phyloP scores from a whole-genome alignment of 2,113 vertebrate genomes.

The Oryctolagus cuniculus region DNA sequence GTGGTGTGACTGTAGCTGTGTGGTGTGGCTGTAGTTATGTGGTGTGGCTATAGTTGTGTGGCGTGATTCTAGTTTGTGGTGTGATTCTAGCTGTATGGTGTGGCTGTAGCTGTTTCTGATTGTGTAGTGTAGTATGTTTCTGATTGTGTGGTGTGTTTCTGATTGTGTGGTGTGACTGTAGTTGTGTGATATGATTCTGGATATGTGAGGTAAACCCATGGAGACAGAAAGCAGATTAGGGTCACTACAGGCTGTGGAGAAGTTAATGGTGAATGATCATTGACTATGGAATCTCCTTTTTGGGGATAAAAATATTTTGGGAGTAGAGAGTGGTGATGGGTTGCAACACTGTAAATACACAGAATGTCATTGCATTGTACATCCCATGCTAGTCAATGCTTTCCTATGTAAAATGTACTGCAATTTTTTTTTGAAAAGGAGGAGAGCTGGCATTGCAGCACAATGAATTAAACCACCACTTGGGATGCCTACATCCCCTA shows the following conservation, averaged over 20 bases:
- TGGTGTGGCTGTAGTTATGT: too few relatives aligned
- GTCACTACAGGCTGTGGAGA: background rate
- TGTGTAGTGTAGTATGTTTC: too few relatives aligned
- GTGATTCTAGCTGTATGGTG: too few relatives aligned
- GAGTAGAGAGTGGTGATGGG: background rate
- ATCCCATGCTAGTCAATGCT: conserved; percentile 21
- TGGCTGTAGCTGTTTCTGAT: too few relatives aligned
- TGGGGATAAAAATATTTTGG: background rate
- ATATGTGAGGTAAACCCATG: background rate
- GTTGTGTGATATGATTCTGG: background rate
- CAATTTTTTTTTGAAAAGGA: background rate
- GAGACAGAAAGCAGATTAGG: background rate
- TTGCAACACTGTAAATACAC: background rate
- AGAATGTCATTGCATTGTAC: background rate
- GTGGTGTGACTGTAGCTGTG: too few relatives aligned
- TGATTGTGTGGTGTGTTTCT: too few relatives aligned
- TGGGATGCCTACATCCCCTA: too few relatives aligned
- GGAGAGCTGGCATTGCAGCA: too few relatives aligned
- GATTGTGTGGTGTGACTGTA: too few relatives aligned
- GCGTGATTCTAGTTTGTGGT: too few relatives aligned
- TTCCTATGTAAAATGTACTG: background rate
- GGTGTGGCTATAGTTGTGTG: too few relatives aligned
- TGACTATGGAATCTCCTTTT: background rate
- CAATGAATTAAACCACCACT: too few relatives aligned
- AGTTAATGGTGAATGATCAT: background rate